Conservation (phyloP, 2,888 invertebrate species). For the Leptopilina myrica region DNA sequence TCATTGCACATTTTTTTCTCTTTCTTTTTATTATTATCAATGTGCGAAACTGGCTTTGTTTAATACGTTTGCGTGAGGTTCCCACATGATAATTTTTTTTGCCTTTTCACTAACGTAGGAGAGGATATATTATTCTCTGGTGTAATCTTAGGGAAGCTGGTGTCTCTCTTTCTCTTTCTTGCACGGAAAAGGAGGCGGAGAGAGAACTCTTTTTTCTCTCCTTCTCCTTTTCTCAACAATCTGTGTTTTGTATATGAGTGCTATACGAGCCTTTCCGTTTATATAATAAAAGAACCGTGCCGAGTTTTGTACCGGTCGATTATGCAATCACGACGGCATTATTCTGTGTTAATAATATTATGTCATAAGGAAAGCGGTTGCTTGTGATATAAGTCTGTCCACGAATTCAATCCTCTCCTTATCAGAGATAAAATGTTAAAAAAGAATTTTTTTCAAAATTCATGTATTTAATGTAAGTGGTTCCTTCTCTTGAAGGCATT, state of each 20-base stretch:
- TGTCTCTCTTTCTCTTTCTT: neutral
- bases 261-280: conserved; percentile 57
- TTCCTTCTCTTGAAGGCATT: too few relatives aligned
- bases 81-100: conserved; percentile 6
- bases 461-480: too few relatives aligned
- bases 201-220: neutral
- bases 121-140: neutral
- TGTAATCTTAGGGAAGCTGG: conserved; percentile 25
- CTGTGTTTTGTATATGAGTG: neutral
- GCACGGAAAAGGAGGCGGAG: neutral
- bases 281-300: conserved; percentile 65
- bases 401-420: conserved; percentile 7
- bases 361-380: conserved; percentile 72
- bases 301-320: conserved; percentile 62
- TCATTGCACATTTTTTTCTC: neutral
- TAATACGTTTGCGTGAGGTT: neutral
- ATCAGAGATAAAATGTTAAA: neutral
- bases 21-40: neutral
- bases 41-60: neutral
- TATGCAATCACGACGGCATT: conserved; percentile 68
- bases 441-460: too few relatives aligned
- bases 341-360: conserved; percentile 74
- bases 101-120: neutral
- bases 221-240: too few relatives aligned
- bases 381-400: conserved; percentile 55